phyloP scores from a whole-genome alignment of 2,888 invertebrate species.

The Aelia acuminata region DNA sequence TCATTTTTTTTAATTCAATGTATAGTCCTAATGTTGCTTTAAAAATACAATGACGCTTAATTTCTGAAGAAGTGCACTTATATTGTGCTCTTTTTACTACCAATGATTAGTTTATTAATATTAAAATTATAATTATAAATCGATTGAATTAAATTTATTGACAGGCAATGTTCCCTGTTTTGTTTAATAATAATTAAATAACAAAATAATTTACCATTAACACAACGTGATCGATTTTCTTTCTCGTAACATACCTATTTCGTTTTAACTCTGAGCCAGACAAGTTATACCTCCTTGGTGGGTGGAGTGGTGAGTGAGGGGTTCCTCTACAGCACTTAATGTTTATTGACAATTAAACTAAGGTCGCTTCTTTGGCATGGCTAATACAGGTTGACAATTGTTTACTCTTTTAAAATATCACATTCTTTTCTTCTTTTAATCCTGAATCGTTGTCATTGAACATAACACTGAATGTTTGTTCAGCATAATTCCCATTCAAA shows the following conservation, averaged over 20 bases:
- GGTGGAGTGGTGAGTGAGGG: background rate
- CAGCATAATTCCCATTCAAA: background rate
- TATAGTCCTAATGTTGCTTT: too few relatives aligned
- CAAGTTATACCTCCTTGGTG: background rate
- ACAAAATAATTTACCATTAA: too few relatives aligned
- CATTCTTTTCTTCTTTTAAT: background rate
- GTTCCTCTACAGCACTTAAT: background rate
- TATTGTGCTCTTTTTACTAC: too few relatives aligned
- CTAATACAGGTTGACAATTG: background rate
- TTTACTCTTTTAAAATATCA: background rate
- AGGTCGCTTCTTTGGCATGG: background rate
- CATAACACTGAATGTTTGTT: background rate
- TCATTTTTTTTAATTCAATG: too few relatives aligned
- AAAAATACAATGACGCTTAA: too few relatives aligned
- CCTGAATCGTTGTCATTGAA: background rate
- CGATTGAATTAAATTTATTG: too few relatives aligned
- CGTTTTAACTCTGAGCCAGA: background rate
- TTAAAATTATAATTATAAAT: too few relatives aligned
- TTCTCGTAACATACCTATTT: background rate
- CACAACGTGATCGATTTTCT: background rate
- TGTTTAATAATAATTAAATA: too few relatives aligned
- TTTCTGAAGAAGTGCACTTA: too few relatives aligned
- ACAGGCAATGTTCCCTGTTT: too few relatives aligned
- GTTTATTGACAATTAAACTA: background rate
- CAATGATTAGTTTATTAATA: too few relatives aligned